A percentile compares a stretch with the other conserved stretches of the same genome.
phyloP scores from a whole-genome alignment of 2,797 vertebrate species.

The Bradypodion ventrale region DNA sequence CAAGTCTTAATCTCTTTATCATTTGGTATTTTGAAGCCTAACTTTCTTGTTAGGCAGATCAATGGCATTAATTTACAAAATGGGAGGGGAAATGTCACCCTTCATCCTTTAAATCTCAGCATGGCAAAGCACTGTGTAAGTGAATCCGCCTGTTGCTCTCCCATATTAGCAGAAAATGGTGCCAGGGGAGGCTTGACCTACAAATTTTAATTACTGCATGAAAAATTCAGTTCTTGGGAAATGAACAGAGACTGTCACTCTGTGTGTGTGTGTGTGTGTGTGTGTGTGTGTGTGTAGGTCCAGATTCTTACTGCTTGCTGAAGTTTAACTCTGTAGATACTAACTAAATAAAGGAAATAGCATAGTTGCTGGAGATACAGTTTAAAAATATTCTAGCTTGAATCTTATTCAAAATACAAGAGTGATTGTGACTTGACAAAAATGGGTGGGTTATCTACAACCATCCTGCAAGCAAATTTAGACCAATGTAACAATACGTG shows the following conservation, averaged over 20 bases:
- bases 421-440: no score
- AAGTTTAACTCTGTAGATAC: conserved; percentile 70
- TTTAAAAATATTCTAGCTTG: no score
- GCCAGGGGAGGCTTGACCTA: conserved; percentile 94
- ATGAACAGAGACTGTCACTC: conserved; percentile 77
- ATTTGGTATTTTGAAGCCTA: conserved; percentile 96
- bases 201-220: conserved; percentile 96
- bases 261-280: no score
- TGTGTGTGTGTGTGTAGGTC: conserved; percentile 72
- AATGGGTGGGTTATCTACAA: no score
- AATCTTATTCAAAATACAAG: no score
- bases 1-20: conserved; percentile 97
- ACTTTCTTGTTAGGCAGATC: conserved; percentile 97
- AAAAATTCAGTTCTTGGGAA: conserved; percentile 88
- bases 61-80: conserved; percentile 98
- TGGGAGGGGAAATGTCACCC: conserved; percentile 93
- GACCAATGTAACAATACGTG: no score
- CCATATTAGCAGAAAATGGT: conserved; percentile 86
- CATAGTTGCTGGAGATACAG: no score
- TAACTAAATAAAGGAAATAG: not conserved
- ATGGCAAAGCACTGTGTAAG: conserved; percentile 81
- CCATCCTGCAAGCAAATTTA: no score
- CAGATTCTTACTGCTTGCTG: conserved; percentile 64
- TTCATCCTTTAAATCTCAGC: conserved; percentile 92
- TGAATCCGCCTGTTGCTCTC: conserved; percentile 78